These are phyloP conservation scores for Nibea coibor DNA, from an alignment of 2,113 vertebrate species.

Conservation along the genomic window DNA sequence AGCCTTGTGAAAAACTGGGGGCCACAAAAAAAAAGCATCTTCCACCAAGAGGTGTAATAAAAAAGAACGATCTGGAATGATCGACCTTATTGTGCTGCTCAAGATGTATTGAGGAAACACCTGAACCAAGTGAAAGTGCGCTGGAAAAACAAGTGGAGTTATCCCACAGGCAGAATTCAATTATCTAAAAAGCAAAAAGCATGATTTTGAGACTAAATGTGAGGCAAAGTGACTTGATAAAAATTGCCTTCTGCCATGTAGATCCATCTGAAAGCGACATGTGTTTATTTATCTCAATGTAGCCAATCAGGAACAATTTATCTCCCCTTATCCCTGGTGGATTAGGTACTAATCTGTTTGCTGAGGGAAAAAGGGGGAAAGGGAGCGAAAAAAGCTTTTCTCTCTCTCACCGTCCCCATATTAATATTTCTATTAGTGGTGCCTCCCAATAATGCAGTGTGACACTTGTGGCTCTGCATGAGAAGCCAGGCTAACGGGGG, in stretches of 20 bases:
- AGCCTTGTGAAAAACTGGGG: not conserved
- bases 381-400: slow-evolving; percentile 58
- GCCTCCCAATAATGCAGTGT: slow-evolving; percentile 66
- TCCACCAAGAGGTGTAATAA: slow-evolving; percentile 5
- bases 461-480: slow-evolving; percentile 70
- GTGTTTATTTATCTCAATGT: slow-evolving; percentile 74
- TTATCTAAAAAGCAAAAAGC: slow-evolving; percentile 40
- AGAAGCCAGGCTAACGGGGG: slow-evolving; percentile 64
- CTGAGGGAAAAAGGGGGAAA: slow-evolving; percentile 64
- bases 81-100: slow-evolving; percentile 4
- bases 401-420: slow-evolving; percentile 62
- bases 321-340: slow-evolving; percentile 69
- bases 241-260: slow-evolving; percentile 31
- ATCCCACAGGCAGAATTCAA: slow-evolving; percentile 46
- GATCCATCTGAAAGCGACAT: slow-evolving; percentile 64
- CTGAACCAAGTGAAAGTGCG: slow-evolving; percentile 16
- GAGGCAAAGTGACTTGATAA: slow-evolving; percentile 38
- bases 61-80: not conserved
- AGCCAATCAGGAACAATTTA: slow-evolving; percentile 75
- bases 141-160: slow-evolving; percentile 16
- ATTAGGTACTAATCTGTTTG: slow-evolving; percentile 81
- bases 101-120: slow-evolving; percentile 14
- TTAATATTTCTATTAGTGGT: slow-evolving; percentile 78
- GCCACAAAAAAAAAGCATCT: not conserved
- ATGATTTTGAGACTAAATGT: slow-evolving; percentile 21